Evolutionary conservation across 2,113 vertebrate genomes (phyloP).

Genomic region (Camarhynchus parvulus): DNA sequence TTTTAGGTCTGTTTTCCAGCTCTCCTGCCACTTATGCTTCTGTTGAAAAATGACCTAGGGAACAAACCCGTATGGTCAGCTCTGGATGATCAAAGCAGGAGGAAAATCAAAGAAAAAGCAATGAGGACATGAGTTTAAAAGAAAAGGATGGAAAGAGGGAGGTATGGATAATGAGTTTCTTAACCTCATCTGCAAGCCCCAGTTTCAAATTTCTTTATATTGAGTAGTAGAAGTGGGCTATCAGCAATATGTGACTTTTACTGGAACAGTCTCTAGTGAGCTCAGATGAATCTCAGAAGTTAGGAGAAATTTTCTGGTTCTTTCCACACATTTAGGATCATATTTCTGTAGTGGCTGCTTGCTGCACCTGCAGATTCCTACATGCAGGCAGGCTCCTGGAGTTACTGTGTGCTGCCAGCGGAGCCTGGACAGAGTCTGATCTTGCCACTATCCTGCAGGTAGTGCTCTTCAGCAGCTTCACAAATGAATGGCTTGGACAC

Average conservation of each 20-base stretch:
- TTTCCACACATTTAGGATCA: neutral
- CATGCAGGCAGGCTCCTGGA: fast-evolving
- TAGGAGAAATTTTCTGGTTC: neutral
- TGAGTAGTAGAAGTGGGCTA: neutral
- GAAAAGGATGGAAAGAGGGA: neutral
- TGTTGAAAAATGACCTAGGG: neutral
- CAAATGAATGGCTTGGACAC: neutral
- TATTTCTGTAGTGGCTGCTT: neutral
- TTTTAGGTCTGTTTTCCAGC: neutral
- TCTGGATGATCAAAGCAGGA: neutral
- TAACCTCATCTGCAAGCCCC: neutral
- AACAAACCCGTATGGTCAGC: neutral
- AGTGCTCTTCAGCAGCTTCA: neutral
- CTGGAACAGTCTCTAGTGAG: neutral
- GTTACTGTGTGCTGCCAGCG: neutral
- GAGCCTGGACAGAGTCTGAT: neutral
- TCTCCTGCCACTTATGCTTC: neutral
- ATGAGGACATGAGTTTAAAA: neutral
- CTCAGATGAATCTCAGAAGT: conserved; percentile 15
- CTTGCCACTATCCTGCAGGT: neutral
- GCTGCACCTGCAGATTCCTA: neutral
- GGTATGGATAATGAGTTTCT: neutral
- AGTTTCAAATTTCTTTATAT: neutral
- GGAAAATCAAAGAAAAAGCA: conserved; percentile 32
- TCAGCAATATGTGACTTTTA: neutral